Percentiles rank a stretch among this genome's conserved stretches.
phyloP scores from a whole-genome alignment of 2,113 vertebrate species.

The Cromileptes altivelis region DNA sequence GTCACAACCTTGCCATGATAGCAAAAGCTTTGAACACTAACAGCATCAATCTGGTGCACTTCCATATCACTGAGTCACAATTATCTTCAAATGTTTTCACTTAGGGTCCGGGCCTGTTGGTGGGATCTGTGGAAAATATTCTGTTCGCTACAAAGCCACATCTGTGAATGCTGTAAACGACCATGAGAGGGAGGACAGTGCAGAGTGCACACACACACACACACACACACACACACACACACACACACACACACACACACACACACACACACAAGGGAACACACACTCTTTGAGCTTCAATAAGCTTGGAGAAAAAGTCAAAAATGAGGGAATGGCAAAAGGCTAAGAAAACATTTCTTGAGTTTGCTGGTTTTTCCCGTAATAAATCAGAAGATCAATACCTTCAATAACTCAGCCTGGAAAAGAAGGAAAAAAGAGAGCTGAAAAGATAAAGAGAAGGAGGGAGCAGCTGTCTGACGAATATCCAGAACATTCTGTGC shows the following conservation, averaged over 20 bases:
- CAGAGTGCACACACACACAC: neutral
- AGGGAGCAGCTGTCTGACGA: slow-evolving; percentile 54
- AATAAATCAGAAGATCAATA: slow-evolving; percentile 71
- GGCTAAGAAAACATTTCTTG: slow-evolving; percentile 51
- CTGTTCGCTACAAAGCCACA: slow-evolving; percentile 55
- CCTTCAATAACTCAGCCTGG: slow-evolving; percentile 51
- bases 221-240: slow-evolving; percentile 22
- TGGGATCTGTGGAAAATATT: slow-evolving; percentile 66
- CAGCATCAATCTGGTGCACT: slow-evolving; percentile 50
- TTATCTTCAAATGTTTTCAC: slow-evolving; percentile 66
- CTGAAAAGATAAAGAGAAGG: slow-evolving; percentile 40
- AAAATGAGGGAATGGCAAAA: slow-evolving; percentile 47
- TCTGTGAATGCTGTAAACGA: slow-evolving; percentile 64
- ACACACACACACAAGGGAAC: neutral
- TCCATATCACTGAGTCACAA: slow-evolving; percentile 57
- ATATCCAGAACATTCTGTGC: slow-evolving; percentile 73
- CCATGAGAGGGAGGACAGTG: slow-evolving; percentile 32
- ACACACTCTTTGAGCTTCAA: slow-evolving; percentile 18
- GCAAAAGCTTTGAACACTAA: slow-evolving; percentile 65
- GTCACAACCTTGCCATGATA: slow-evolving; percentile 39
- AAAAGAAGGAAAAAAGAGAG: slow-evolving; percentile 21
- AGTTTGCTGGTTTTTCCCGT: slow-evolving; percentile 21
- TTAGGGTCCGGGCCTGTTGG: slow-evolving; percentile 42
- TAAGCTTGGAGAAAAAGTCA: slow-evolving; percentile 26
- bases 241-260: slow-evolving; percentile 3